phyloP scores from a whole-genome alignment of 1,140 invertebrate species.

The Drosophila lini region DNA sequence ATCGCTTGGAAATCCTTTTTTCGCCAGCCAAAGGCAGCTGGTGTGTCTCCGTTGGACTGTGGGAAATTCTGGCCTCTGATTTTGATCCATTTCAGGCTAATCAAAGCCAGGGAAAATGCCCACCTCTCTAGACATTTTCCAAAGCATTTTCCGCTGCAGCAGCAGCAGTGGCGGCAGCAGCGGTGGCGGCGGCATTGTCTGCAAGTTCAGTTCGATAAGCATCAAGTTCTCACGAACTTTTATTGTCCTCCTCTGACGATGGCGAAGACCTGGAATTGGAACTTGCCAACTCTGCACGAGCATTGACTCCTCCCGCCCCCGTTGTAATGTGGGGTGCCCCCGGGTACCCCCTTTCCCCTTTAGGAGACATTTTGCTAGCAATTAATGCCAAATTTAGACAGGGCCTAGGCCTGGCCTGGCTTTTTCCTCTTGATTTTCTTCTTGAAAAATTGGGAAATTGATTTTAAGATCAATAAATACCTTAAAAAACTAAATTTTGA shows the following conservation, averaged over 20 bases:
- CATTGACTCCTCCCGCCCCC: conserved; percentile 9
- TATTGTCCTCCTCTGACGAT: conserved; percentile 63
- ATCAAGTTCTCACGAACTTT: conserved; percentile 82
- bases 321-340: not conserved
- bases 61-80: conserved; percentile 40
- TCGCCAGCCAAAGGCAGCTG: conserved; percentile 14
- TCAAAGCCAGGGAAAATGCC: conserved; percentile 33
- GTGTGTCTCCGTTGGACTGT: conserved; percentile 10
- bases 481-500: not conserved
- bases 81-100: conserved; percentile 56
- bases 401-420: not conserved
- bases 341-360: not conserved
- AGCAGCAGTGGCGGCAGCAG: conserved; percentile 9
- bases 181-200: conserved; percentile 54
- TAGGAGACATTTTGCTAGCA: conserved; percentile 60
- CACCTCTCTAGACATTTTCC: conserved; percentile 2
- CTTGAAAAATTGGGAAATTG: not conserved
- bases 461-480: not conserved
- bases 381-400: conserved; percentile 69
- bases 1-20: conserved; percentile 3
- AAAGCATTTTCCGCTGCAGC: conserved; percentile 13
- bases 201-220: conserved; percentile 73
- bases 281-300: conserved; percentile 42
- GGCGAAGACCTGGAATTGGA: conserved; percentile 18
- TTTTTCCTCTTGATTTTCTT: not conserved